These are phyloP conservation scores for Stichopus horrens DNA, from an alignment of 53 echinoderm and acorn worm genomes.

Conservation along the genomic window DNA sequence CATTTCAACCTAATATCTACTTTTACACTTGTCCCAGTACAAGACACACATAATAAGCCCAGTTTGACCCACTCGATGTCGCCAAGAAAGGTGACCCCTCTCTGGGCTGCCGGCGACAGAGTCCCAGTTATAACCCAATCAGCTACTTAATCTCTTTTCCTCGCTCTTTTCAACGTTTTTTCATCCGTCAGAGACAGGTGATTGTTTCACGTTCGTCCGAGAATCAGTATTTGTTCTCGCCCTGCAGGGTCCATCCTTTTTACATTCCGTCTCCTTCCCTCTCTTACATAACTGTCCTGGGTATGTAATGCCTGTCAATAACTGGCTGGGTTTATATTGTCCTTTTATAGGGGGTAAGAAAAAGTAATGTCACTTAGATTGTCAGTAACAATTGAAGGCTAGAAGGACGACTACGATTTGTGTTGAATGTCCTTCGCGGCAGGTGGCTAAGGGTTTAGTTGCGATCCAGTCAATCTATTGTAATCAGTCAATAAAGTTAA, in stretches of 20 bases:
- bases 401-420: not conserved
- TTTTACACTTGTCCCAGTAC: not conserved
- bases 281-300: too few species aligned
- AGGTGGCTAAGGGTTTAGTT: not conserved
- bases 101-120: conserved; percentile 24
- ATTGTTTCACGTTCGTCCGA: not conserved
- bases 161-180: conserved; percentile 28
- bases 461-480: not conserved
- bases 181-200: not conserved
- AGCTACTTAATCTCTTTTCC: conserved; percentile 12
- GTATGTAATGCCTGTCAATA: not conserved
- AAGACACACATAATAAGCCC: not conserved
- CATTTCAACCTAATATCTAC: not conserved
- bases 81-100: conserved; percentile 1
- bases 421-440: not conserved
- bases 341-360: not conserved
- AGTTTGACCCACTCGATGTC: conserved; percentile 8
- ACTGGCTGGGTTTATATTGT: not conserved
- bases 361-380: not conserved
- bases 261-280: not conserved
- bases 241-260: not conserved
- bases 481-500: not conserved
- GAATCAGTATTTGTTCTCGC: not conserved
- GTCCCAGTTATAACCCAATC: conserved; percentile 38
- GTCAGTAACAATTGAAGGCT: not conserved